Percentiles rank a stretch among this genome's conserved stretches.
Evolutionary conservation across 2,113 vertebrate genomes (phyloP).

Genomic region (Tragulus kanchil): DNA sequence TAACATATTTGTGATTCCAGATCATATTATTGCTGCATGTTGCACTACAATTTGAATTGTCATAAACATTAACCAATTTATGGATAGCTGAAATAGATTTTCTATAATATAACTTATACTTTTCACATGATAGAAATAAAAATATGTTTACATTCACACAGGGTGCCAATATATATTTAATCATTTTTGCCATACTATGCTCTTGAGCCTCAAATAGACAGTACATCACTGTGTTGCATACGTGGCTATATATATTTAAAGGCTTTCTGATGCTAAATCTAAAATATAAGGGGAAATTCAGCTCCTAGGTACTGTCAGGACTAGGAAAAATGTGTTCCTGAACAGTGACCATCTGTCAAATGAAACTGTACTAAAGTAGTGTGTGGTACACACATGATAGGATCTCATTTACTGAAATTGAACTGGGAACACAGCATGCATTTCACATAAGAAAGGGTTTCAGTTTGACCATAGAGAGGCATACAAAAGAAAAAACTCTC

Average conservation of each 20-base stretch:
- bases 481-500: not conserved
- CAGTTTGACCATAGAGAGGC: not conserved
- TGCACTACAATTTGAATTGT: not conserved
- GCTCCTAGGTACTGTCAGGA: slow-evolving; percentile 3
- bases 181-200: slow-evolving; percentile 4
- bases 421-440: not conserved
- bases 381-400: slow-evolving; percentile 33
- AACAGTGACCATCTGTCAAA: slow-evolving; percentile 72
- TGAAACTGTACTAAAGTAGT: slow-evolving; percentile 47
- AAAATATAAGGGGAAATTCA: slow-evolving; percentile 4
- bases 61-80: not conserved
- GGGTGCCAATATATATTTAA: not conserved
- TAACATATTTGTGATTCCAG: not conserved
- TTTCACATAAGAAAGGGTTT: slow-evolving; percentile 49
- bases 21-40: not conserved
- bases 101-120: not conserved
- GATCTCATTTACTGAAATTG: slow-evolving; percentile 60
- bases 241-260: slow-evolving; percentile 46
- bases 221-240: not conserved
- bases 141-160: not conserved
- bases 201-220: not conserved
- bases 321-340: slow-evolving; percentile 19
- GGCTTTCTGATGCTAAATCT: not conserved
- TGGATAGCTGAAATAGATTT: slow-evolving; percentile 1
- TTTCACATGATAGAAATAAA: slow-evolving; percentile 20